Evolutionary conservation across 2,888 invertebrate genomes (phyloP), one percentile per base, ranked within the genome.

Genomic region (Malacosoma neustria): DNA sequence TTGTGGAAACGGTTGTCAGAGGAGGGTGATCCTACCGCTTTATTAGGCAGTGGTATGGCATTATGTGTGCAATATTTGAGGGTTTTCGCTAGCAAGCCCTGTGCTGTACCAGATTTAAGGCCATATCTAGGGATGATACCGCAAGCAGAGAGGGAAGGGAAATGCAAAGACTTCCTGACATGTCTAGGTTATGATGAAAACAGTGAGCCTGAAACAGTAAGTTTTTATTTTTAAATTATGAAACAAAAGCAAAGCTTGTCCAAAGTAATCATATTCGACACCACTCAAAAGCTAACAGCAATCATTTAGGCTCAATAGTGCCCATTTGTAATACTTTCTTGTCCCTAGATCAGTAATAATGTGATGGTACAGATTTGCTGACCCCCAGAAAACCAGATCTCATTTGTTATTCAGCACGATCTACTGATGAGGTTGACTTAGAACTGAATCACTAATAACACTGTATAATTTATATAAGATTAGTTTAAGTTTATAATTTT

Each of bases 51-150:
- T 55, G 88, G 89, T 11, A 77, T 89, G 9, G 90, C 92, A 13
- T 70, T 93, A 22, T 89, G 96, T 63, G 84, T 92, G 42, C 91
- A 93, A 52, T 98, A 96, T 77, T 93, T 94, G 51, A 74, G 81
- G 30, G 87, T 89, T 48, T 98, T 97, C 74, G 96, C 96, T 2
- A 90, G 93, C 54, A 96, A 96, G 61, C 91, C 93, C 0, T 96
- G 96, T 71, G 94, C 94, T 42, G 93, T 95, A 41, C 89, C 91
- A 5, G 98, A 98, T 68, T 82, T 98, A 35, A 89, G 90, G 42
- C 84, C 91, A 3, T 97, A 94, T 70, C 68, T 96, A 33, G 79
- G 88, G 32, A 87, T 93, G 51, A 80, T 96, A 45, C 88, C 93
- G 4, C 80, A 87, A 30, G 87, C 89, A 6, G 88, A 90, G 43